Evolutionary conservation across 2,113 vertebrate species (phyloP), one percentile per base, ranked within the genome.

Genomic region (Alethe castanea): DNA sequence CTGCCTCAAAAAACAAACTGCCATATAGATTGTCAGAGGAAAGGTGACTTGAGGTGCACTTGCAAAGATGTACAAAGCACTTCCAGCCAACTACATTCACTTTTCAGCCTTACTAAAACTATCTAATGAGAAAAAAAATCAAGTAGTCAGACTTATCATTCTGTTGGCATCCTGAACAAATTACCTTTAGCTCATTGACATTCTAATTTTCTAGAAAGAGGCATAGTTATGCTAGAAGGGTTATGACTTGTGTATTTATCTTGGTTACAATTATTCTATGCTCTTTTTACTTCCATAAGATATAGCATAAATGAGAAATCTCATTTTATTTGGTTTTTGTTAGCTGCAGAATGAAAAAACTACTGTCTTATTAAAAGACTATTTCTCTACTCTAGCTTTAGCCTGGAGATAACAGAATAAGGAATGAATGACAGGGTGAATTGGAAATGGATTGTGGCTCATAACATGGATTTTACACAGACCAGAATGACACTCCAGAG

Each of bases 181-280:
- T 92, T 94, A 81, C 25, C 81, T 95, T 90, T 76, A 95, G 86
- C 81, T 94, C 88, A 62, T 65, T 95, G 96, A 97, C 92, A 97
- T 97, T 97, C 96, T 96, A 93, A 97, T 97, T 97, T 98, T 92
- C 88, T 78, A 89, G 94, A 96, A 96, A 87, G 71, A 95, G 92
- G 85, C 79, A 95, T 18, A 90, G 95, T 81, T 92, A 82, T 81
- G 95, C 90, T 86, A 94, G 78, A 93, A 96, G 96, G 74, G 71
- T 94, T 97, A 95, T 65, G 94, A 94, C 87, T 97, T 95, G 71
- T 76, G 91, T 94, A 96, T 97, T 92, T 95, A 96, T 98, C 96
- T 96, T 96, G 70, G 69, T 82, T 95, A 94, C 88, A 97, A 96
- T 98, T 97, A 97, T 94, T 95, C 86, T 84, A 92, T 74, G 80